Conservation (phyloP, 2,888 invertebrate genomes). For the Philereme vetulata region DNA sequence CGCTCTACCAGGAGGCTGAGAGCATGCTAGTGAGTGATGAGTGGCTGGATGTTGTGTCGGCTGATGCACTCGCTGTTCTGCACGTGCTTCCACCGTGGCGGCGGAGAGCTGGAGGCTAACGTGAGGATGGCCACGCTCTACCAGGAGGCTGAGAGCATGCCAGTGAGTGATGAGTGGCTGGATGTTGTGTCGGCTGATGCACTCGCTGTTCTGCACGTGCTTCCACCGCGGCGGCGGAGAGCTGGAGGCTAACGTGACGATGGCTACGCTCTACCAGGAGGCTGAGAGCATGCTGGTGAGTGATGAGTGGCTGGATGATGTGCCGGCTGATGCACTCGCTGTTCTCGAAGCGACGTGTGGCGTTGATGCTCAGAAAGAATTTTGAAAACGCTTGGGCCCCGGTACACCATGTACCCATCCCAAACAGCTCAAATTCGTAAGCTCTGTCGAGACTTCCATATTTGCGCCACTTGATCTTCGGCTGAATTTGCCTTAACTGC, state of each 20-base stretch:
- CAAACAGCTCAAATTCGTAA: no score
- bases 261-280: conserved; percentile 86
- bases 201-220: conserved; percentile 87
- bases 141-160: conserved; percentile 85
- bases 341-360: no score
- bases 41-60: conserved; percentile 82
- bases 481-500: no score
- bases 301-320: no score
- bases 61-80: conserved; percentile 87
- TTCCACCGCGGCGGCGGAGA: conserved; percentile 74
- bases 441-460: no score
- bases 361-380: no score
- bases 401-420: no score
- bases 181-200: no score
- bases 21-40: not conserved
- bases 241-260: conserved; percentile 83
- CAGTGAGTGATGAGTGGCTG: conserved; percentile 63
- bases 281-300: conserved; percentile 86
- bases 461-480: no score
- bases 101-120: conserved; percentile 83
- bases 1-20: no score
- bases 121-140: conserved; percentile 85
- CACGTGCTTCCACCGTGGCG: conserved; percentile 79
- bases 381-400: no score
- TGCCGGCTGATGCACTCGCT: no score